A percentile compares a stretch with the other conserved stretches of the same genome.
Evolutionary conservation across 2,888 invertebrate genomes (phyloP).

Genomic region (Tenodera sinensis): DNA sequence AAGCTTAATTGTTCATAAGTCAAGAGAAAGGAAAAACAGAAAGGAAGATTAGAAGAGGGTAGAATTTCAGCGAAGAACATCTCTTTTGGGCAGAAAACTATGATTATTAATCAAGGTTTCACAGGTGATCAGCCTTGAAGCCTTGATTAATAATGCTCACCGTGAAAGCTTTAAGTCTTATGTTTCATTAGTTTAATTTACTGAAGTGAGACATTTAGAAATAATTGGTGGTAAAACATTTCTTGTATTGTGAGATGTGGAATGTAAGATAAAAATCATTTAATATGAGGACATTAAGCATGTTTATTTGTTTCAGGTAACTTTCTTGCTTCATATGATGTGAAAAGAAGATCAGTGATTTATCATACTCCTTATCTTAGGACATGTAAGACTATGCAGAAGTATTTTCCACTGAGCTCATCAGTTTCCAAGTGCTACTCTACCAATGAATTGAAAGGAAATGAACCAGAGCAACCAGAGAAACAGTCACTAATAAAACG

Average conservation of each 20-base stretch:
- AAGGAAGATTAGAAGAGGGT: too few species aligned
- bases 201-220: not conserved
- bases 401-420: not conserved
- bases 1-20: too few species aligned
- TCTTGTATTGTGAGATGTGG: too few species aligned
- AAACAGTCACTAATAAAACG: conserved; percentile 68
- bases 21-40: too few species aligned
- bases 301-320: not conserved
- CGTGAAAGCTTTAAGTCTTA: too few species aligned
- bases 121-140: too few species aligned
- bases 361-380: not conserved
- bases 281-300: not conserved
- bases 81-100: too few species aligned
- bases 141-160: too few species aligned
- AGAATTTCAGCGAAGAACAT: too few species aligned
- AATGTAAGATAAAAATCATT: too few species aligned
- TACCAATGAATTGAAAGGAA: not conserved
- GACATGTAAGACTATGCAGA: not conserved
- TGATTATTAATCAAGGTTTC: too few species aligned
- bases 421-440: not conserved
- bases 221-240: not conserved
- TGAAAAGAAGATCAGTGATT: not conserved
- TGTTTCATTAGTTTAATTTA: too few species aligned
- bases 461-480: conserved; percentile 29
- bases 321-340: not conserved